A percentile compares a stretch with the other conserved stretches of the same genome.
Evolutionary conservation across 2,888 invertebrate genomes (phyloP).

Genomic region (Agriopis aurantiaria): DNA sequence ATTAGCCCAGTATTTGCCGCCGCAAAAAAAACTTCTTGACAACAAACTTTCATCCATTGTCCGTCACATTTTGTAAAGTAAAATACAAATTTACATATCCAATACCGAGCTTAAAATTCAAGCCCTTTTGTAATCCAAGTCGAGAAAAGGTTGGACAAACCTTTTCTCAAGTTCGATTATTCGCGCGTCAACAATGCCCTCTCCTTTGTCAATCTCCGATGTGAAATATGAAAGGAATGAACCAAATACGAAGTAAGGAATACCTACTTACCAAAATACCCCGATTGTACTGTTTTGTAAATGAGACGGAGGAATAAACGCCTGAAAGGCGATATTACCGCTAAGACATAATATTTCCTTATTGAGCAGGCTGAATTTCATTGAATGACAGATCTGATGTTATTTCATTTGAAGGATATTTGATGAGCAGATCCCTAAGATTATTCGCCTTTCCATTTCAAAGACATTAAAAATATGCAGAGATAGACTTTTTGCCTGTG

Average conservation of each 20-base stretch:
- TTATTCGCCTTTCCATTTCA: conserved; percentile 18
- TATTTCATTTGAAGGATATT: conserved; percentile 18
- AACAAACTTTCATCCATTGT: conserved; percentile 14
- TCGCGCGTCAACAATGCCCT: conserved; percentile 49
- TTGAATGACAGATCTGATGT: conserved; percentile 16
- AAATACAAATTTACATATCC: conserved; percentile 31
- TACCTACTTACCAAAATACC: conserved; percentile 27
- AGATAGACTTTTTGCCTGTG: conserved; percentile 29
- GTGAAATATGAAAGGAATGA: conserved; percentile 44
- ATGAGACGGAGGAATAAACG: conserved; percentile 46
- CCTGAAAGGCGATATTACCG: conserved; percentile 22
- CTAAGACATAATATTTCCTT: conserved; percentile 17
- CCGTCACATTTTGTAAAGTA: conserved; percentile 15
- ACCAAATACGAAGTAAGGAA: conserved; percentile 34
- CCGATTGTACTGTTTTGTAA: conserved; percentile 35
- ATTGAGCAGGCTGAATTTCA: conserved; percentile 2
- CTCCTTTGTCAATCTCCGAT: conserved; percentile 49
- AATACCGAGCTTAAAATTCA: conserved; percentile 24
- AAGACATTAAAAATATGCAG: conserved; percentile 25
- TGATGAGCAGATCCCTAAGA: conserved; percentile 16
- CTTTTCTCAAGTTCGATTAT: conserved; percentile 53
- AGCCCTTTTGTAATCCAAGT: conserved; percentile 40
- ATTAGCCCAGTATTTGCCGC: neutral
- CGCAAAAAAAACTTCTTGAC: conserved; percentile 2
- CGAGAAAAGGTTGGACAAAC: conserved; percentile 39